Evolutionary conservation across 2,888 invertebrate genomes (phyloP).

Genomic region (Ochlodes sylvanus): DNA sequence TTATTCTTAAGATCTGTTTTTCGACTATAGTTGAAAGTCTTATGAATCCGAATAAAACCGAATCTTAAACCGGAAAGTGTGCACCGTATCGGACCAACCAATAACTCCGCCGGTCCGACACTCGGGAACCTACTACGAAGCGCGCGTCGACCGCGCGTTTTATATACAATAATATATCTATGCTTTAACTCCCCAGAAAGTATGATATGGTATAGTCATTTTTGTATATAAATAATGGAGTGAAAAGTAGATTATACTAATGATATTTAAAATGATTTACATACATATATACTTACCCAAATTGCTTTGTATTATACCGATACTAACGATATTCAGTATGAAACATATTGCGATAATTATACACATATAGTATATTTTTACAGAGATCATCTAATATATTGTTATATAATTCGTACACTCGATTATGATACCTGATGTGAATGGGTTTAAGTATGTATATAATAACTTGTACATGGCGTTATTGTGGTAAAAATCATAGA

Average conservation of each 20-base stretch:
- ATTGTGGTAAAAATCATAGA: not conserved
- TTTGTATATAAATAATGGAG: slow-evolving; percentile 9
- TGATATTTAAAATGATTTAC: not conserved
- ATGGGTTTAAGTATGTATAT: slow-evolving; percentile 4
- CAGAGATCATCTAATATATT: slow-evolving; percentile 3
- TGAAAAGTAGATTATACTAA: not conserved
- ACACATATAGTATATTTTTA: slow-evolving; percentile 2
- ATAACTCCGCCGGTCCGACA: too few species aligned
- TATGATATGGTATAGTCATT: not conserved
- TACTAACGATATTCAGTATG: not conserved
- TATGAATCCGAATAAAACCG: too few species aligned
- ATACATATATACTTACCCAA: slow-evolving; percentile 5
- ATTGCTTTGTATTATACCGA: not conserved
- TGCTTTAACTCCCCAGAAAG: not conserved
- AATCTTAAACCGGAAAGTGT: not conserved
- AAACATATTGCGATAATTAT: not conserved
- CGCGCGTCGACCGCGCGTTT: slow-evolving; percentile 1
- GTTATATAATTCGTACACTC: not conserved
- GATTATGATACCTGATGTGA: not conserved
- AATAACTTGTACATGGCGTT: not conserved
- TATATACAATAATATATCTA: not conserved
- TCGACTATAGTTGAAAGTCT: too few species aligned
- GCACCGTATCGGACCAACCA: too few species aligned
- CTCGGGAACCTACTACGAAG: too few species aligned
- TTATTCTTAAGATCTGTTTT: too few species aligned